phyloP scores from a whole-genome alignment of 2,113 vertebrate genomes.

The Columba livia region DNA sequence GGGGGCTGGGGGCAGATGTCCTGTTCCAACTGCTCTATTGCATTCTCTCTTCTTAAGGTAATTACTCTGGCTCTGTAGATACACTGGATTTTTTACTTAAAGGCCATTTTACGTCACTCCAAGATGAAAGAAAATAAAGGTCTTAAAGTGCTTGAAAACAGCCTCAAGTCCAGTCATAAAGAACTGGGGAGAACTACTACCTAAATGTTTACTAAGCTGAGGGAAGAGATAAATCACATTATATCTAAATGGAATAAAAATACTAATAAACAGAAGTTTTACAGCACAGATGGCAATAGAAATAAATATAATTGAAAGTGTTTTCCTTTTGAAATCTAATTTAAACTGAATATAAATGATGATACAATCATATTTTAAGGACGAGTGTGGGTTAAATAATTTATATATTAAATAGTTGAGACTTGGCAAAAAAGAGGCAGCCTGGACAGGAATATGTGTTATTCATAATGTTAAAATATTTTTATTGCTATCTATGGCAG shows the following conservation, averaged over 20 bases:
- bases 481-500: conserved; percentile 35
- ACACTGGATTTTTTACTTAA: conserved; percentile 18
- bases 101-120: conserved; percentile 36
- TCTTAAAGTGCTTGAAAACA: conserved; percentile 34
- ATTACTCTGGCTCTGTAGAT: conserved; percentile 5
- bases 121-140: not conserved
- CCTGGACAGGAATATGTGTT: not conserved
- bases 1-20: not conserved
- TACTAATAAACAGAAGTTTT: conserved; percentile 40
- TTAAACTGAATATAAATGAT: not conserved
- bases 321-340: not conserved
- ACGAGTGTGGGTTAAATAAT: conserved; percentile 11
- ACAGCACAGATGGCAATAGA: not conserved
- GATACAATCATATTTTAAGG: not conserved
- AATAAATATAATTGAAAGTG: not conserved
- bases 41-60: conserved; percentile 3
- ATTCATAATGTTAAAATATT: not conserved
- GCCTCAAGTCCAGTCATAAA: conserved; percentile 30
- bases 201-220: not conserved
- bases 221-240: conserved; percentile 27
- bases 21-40: not conserved
- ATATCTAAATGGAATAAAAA: conserved; percentile 12
- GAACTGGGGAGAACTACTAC: conserved; percentile 23
- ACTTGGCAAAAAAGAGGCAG: not conserved
- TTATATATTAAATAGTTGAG: not conserved